These are phyloP conservation scores for Babyrousa celebensis DNA, from an alignment of 2,797 vertebrate genomes.

Conservation along the genomic window DNA sequence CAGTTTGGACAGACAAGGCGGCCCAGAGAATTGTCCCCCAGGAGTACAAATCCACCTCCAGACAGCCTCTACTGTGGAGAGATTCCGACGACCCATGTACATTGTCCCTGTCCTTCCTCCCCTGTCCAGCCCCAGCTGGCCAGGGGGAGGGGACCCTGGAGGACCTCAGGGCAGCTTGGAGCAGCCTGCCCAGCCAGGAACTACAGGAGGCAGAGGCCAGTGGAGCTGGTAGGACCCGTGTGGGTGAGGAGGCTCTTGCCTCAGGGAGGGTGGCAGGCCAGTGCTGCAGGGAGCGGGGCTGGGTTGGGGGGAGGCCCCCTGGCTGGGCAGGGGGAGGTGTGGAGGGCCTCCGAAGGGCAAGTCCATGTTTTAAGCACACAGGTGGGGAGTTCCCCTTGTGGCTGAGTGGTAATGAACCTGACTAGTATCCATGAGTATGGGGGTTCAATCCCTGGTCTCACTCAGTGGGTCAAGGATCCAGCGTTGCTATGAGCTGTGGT, in stretches of 20 bases:
- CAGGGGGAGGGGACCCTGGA: not conserved
- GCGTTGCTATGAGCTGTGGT: too few relatives aligned
- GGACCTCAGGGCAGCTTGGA: fast-evolving
- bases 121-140: not conserved
- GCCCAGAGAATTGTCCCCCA: not conserved
- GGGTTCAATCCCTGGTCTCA: too few relatives aligned
- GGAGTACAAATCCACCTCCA: not conserved
- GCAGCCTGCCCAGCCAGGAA: not conserved
- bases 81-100: fast-evolving
- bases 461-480: too few relatives aligned
- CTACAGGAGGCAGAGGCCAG: not conserved
- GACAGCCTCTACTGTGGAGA: not conserved
- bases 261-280: not conserved
- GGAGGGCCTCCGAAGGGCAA: not conserved
- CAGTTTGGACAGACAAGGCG: not conserved
- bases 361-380: not conserved
- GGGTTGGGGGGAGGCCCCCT: not conserved
- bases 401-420: too few relatives aligned
- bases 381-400: too few relatives aligned
- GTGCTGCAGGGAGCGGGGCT: not conserved
- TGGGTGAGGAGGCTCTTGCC: not conserved
- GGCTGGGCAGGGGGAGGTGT: not conserved
- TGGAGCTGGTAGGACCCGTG: fast-evolving
- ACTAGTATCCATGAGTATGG: too few relatives aligned
- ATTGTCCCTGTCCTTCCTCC: too few relatives aligned